Conservation (phyloP, 2,113 vertebrate species). For the Nesogale talazaci region DNA sequence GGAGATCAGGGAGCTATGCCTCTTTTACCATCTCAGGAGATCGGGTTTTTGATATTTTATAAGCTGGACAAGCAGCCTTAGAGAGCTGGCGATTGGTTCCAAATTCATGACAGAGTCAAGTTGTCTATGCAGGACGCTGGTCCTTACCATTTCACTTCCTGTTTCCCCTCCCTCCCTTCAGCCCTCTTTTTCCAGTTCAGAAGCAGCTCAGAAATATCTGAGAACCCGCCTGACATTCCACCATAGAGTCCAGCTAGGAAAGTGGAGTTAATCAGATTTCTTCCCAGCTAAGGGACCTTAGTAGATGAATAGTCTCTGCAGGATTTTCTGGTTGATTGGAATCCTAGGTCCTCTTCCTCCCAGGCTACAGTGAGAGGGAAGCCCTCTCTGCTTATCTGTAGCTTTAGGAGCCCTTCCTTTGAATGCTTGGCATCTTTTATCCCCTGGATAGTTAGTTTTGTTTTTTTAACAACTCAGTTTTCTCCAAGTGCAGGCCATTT, state of each 20-base stretch:
- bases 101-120: neutral
- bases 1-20: neutral
- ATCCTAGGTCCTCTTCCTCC: conserved; percentile 37
- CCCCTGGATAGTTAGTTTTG: neutral
- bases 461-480: neutral
- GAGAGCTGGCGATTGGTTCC: neutral
- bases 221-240: conserved; percentile 49
- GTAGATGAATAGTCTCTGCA: conserved; percentile 77
- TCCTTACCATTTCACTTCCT: neutral
- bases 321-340: conserved; percentile 72
- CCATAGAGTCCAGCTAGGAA: conserved; percentile 56
- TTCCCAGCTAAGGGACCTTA: conserved; percentile 53
- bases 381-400: neutral
- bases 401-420: neutral
- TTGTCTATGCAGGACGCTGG: neutral
- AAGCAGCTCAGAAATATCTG: conserved; percentile 23
- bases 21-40: neutral
- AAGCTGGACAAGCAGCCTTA: neutral
- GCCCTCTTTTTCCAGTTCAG: conserved; percentile 40
- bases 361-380: neutral
- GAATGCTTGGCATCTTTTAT: neutral
- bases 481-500: conserved; percentile 8
- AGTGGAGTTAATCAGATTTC: conserved; percentile 82
- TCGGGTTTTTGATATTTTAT: neutral
- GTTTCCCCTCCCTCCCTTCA: neutral